Conservation (phyloP, 2,888 invertebrate genomes). For the Epinotia nisella region DNA sequence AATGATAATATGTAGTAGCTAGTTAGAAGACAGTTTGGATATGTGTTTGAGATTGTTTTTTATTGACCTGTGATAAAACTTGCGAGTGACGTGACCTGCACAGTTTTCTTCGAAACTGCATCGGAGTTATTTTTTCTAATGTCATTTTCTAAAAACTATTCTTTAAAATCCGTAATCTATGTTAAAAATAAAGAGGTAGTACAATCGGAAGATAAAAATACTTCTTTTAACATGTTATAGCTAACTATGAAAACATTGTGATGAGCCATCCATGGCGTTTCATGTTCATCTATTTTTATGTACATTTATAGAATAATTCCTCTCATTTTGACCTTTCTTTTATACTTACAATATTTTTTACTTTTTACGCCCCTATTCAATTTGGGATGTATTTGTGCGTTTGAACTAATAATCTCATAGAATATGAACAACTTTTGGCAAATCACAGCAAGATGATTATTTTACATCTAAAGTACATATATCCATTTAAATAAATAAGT, state of each 20-base stretch:
- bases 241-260: slow-evolving; percentile 40
- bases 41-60: neutral
- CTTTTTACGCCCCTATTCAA: slow-evolving; percentile 64
- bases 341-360: slow-evolving; percentile 72
- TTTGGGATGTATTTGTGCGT: slow-evolving; percentile 42
- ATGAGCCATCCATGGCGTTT: slow-evolving; percentile 62
- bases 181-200: slow-evolving; percentile 55
- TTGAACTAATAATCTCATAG: neutral
- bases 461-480: neutral
- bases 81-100: neutral
- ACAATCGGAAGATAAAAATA: slow-evolving; percentile 55
- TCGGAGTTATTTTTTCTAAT: neutral
- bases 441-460: neutral
- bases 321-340: slow-evolving; percentile 83
- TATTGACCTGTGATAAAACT: neutral
- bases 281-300: slow-evolving; percentile 68
- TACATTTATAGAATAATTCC: slow-evolving; percentile 82
- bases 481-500: neutral
- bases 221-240: slow-evolving; percentile 41
- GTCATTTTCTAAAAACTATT: slow-evolving; percentile 33
- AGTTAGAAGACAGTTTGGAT: neutral
- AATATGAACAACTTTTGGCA: neutral
- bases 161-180: slow-evolving; percentile 20
- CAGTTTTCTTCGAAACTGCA: neutral
- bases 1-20: neutral